These are phyloP conservation scores for Lepidonotus clava DNA, from an alignment of 2,888 invertebrate genomes.

Conservation along the genomic window DNA sequence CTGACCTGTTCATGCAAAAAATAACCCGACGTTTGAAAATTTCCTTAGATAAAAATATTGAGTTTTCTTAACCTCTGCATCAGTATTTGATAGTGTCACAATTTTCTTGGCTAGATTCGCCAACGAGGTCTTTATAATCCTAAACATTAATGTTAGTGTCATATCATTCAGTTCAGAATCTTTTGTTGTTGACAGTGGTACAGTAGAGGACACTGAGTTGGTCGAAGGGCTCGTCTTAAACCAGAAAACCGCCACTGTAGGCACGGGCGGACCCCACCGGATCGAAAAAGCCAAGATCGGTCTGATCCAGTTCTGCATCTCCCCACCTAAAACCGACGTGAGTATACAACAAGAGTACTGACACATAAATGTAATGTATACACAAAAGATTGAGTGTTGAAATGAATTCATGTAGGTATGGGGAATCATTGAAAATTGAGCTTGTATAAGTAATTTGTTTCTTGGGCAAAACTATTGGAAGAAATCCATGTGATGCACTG, in stretches of 20 bases:
- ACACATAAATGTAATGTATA: background rate
- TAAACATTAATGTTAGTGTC: no score
- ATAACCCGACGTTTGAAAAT: no score
- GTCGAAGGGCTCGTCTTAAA: constrained; percentile 97
- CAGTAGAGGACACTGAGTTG: constrained; percentile 97
- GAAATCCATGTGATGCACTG: no score
- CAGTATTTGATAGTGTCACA: no score
- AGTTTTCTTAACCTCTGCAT: no score
- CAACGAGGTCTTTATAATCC: no score
- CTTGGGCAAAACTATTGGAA: no score
- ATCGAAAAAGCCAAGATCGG: constrained; percentile 99
- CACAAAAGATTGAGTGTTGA: background rate
- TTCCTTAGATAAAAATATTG: no score
- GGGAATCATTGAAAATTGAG: background rate
- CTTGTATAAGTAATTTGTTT: background rate
- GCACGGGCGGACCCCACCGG: constrained; percentile 92
- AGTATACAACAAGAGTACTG: constrained; percentile 60
- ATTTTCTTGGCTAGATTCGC: no score
- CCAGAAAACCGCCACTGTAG: constrained; percentile 87
- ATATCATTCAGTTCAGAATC: no score
- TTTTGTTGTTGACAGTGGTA: constrained; percentile 84
- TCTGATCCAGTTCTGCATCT: constrained; percentile 99
- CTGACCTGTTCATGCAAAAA: no score
- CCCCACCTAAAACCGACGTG: constrained; percentile 97
- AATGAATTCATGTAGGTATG: no score